Conservation (phyloP, 2,113 vertebrate genomes). For the Trichomycterus rosablanca region DNA sequence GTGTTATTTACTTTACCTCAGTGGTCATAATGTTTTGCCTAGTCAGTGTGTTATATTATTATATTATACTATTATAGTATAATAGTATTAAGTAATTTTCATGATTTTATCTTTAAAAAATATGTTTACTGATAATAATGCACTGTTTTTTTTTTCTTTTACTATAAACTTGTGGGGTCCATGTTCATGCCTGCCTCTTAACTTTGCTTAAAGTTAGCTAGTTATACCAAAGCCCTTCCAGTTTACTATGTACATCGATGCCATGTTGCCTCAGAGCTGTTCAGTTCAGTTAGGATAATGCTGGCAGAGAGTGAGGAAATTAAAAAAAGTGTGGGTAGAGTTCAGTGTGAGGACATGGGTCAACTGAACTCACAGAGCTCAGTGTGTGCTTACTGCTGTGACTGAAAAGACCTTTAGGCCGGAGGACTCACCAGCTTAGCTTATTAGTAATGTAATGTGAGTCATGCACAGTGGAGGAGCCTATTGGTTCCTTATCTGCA, state of each 20-base stretch:
- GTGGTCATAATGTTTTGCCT: too few species aligned
- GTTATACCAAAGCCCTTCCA: too few species aligned
- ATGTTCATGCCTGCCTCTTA: too few species aligned
- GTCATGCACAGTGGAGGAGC: constrained; percentile 4
- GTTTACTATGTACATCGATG: constrained; percentile 41
- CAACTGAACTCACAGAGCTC: background rate
- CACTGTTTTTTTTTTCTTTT: too few species aligned
- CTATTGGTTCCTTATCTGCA: constrained; percentile 8
- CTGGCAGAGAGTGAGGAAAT: constrained; percentile 8
- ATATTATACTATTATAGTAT: too few species aligned
- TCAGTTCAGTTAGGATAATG: constrained; percentile 10
- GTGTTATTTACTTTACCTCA: too few species aligned
- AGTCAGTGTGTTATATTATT: too few species aligned
- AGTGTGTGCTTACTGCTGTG: constrained; percentile 1
- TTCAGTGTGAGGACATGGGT: background rate
- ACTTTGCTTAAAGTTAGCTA: too few species aligned
- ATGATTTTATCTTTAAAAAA: too few species aligned
- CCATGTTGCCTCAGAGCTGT: constrained; percentile 20
- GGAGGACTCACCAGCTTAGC: constrained; percentile 15
- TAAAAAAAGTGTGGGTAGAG: background rate
- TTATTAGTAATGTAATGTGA: constrained; percentile 29
- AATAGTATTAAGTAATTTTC: too few species aligned
- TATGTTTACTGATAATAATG: too few species aligned
- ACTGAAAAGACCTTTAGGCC: background rate
- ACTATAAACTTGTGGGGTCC: too few species aligned